These are phyloP conservation scores for Eretmocerus hayati DNA, from an alignment of 2,888 invertebrate species.

Conservation along the genomic window DNA sequence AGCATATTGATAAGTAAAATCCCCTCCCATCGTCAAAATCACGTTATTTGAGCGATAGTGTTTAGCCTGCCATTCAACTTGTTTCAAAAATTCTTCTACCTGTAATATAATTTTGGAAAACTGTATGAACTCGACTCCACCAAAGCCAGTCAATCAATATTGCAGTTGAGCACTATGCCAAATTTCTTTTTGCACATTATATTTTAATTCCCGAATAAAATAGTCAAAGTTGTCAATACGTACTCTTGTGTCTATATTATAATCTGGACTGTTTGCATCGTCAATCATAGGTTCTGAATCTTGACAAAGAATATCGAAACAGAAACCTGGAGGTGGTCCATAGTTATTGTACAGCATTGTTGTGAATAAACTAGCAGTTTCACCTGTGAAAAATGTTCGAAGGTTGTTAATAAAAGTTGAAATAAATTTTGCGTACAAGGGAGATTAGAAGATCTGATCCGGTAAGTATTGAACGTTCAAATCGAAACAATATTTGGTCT, in stretches of 20 bases:
- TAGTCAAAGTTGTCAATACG: conserved; percentile 24
- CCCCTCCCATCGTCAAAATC: conserved; percentile 84
- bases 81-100: conserved; percentile 51
- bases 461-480: no score
- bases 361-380: conserved; percentile 69
- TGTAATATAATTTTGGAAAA: conserved; percentile 27
- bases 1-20: conserved; percentile 82
- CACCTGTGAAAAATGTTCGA: conserved; percentile 52
- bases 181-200: neutral
- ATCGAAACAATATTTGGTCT: no score
- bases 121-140: no score
- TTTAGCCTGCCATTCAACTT: conserved; percentile 52
- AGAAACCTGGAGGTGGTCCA: conserved; percentile 82
- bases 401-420: no score
- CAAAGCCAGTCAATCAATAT: neutral
- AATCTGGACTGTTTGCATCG: conserved; percentile 69
- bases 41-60: conserved; percentile 66
- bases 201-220: neutral
- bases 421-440: no score
- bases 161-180: neutral
- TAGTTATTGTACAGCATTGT: conserved; percentile 77
- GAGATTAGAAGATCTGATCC: no score
- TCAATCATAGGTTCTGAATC: conserved; percentile 79
- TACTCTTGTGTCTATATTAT: conserved; percentile 73
- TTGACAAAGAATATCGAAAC: conserved; percentile 80